Conservation (phyloP, 2,888 invertebrate genomes). For the Anarsia innoxiella region DNA sequence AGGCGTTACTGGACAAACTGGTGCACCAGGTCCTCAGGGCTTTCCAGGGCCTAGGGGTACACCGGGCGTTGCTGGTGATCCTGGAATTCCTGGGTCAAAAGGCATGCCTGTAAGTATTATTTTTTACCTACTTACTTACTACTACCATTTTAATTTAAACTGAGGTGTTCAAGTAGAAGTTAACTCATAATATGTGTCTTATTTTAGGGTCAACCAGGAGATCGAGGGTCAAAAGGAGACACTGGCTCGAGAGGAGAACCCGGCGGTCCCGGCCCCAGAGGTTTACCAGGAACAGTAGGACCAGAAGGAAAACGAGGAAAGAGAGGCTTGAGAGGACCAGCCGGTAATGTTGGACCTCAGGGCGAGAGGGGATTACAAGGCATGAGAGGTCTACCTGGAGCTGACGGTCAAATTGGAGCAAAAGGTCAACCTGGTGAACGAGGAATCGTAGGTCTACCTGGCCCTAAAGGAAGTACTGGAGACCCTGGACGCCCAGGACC, state of each 20-base stretch:
- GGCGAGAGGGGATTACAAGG: conserved; percentile 84
- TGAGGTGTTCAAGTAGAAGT: no score
- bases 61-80: conserved; percentile 83
- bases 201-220: conserved; percentile 82
- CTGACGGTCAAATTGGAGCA: conserved; percentile 83
- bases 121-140: conserved; percentile 14
- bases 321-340: conserved; percentile 84
- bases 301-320: conserved; percentile 89
- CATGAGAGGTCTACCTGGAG: conserved; percentile 81
- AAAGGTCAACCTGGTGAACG: conserved; percentile 86
- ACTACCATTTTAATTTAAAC: not conserved
- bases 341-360: conserved; percentile 80
- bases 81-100: conserved; percentile 84
- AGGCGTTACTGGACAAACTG: conserved; percentile 82
- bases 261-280: conserved; percentile 83
- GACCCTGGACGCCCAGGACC: conserved; percentile 80
- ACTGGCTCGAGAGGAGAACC: conserved; percentile 83
- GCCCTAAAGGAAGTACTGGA: conserved; percentile 77
- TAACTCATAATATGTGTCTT: no score
- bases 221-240: conserved; percentile 88
- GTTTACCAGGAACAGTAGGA: conserved; percentile 83
- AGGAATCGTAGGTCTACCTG: conserved; percentile 70
- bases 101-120: conserved; percentile 83
- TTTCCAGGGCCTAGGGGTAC: conserved; percentile 88
- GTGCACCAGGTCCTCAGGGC: conserved; percentile 85